These are phyloP conservation scores for Caradrina clavipalpis DNA, from an alignment of 2,888 invertebrate species.

Conservation along the genomic window DNA sequence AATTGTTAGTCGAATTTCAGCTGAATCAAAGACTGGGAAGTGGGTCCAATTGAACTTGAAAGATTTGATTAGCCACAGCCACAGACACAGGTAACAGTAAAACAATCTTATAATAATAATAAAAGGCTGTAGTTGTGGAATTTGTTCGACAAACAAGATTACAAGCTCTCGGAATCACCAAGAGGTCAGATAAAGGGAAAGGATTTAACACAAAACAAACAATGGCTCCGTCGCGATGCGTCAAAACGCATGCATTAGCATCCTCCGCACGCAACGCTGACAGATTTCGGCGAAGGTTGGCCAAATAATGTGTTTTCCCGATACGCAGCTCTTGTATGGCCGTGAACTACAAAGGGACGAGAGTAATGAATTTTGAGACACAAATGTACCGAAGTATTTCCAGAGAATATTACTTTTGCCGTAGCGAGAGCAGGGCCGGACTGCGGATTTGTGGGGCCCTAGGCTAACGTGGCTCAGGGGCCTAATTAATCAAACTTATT, in stretches of 20 bases:
- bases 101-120: neutral
- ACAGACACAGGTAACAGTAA: no score
- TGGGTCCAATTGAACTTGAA: no score
- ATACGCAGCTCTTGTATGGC: conserved; percentile 24
- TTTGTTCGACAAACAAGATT: neutral
- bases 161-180: neutral
- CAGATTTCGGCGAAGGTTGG: conserved; percentile 30
- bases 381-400: conserved; percentile 1
- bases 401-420: neutral
- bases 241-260: conserved; percentile 29
- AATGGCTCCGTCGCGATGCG: conserved; percentile 7
- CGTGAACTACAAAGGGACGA: conserved; percentile 12
- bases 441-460: no score
- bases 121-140: neutral
- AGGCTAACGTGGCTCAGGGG: no score
- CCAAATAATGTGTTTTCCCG: conserved; percentile 28
- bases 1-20: no score
- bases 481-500: no score
- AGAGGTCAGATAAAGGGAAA: conserved; percentile 8
- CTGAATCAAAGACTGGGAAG: no score
- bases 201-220: conserved; percentile 4
- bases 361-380: conserved; percentile 22
- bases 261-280: conserved; percentile 18
- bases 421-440: neutral
- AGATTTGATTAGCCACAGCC: no score